Conservation (phyloP, 2,797 vertebrate genomes). For the Propithecus perrieri region DNA sequence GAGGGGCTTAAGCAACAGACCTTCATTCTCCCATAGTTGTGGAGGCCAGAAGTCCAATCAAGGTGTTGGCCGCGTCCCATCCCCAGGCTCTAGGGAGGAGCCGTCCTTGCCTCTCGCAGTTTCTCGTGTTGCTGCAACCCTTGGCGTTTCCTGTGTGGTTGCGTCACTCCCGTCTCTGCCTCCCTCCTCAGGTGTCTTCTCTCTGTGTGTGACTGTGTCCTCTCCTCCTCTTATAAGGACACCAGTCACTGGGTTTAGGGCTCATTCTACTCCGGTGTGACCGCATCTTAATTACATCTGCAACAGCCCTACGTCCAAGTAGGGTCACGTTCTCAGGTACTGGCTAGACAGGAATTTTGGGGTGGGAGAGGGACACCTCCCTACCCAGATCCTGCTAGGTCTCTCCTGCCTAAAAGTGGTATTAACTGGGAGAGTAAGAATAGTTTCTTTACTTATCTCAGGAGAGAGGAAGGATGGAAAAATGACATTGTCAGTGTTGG, state of each 20-base stretch:
- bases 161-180: rapidly evolving
- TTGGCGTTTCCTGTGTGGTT: rapidly evolving
- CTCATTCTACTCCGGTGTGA: neutral
- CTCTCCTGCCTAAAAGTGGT: neutral
- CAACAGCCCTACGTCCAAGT: neutral
- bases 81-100: neutral
- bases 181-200: neutral
- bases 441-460: neutral
- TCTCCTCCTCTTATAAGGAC: neutral
- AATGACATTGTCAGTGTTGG: neutral
- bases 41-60: neutral
- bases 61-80: neutral
- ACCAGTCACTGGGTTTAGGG: neutral
- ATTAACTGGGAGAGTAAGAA: neutral
- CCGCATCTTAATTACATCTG: neutral
- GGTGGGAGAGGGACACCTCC: neutral
- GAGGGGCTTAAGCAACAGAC: neutral
- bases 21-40: too few relatives aligned
- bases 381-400: neutral
- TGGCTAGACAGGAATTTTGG: neutral
- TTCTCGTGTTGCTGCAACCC: neutral
- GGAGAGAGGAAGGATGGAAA: neutral
- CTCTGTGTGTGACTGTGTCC: neutral
- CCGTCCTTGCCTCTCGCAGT: neutral
- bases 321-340: neutral